phyloP scores from a whole-genome alignment of 2,113 vertebrate species.

The Arizona elegans region DNA sequence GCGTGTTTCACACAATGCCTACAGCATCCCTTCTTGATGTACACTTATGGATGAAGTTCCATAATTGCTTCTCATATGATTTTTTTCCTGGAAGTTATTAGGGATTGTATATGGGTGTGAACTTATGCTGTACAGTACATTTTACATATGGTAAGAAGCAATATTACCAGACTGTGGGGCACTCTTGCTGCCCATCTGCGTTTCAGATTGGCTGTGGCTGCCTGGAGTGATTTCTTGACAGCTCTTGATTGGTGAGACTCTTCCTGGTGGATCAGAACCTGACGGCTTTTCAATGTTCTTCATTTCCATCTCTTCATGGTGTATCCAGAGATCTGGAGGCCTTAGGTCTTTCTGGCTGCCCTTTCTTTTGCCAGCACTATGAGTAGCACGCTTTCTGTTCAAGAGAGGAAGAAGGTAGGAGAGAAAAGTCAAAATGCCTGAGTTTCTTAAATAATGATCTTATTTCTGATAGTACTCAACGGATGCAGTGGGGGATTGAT shows the following conservation, averaged over 20 bases:
- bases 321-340: slow-evolving; percentile 94
- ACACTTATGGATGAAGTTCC: background rate
- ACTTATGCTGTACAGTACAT: background rate
- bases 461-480: background rate
- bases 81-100: too few species aligned
- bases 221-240: slow-evolving; percentile 87
- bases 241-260: slow-evolving; percentile 80
- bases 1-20: background rate
- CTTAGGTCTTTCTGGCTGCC: slow-evolving; percentile 93
- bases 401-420: background rate
- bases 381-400: slow-evolving; percentile 84
- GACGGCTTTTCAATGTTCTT: slow-evolving; percentile 91
- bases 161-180: slow-evolving; percentile 82
- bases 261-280: slow-evolving; percentile 73
- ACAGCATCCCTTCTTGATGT: background rate
- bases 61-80: background rate
- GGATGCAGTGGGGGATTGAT: background rate
- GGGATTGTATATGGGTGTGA: background rate
- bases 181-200: slow-evolving; percentile 88
- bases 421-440: accelerated
- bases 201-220: slow-evolving; percentile 90
- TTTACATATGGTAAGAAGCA: background rate
- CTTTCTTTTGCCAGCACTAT: slow-evolving; percentile 85
- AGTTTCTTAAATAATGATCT: too few species aligned
- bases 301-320: slow-evolving; percentile 97